Conservation (phyloP, 2,888 invertebrate genomes). For the Zygothrica quintamaculata region DNA sequence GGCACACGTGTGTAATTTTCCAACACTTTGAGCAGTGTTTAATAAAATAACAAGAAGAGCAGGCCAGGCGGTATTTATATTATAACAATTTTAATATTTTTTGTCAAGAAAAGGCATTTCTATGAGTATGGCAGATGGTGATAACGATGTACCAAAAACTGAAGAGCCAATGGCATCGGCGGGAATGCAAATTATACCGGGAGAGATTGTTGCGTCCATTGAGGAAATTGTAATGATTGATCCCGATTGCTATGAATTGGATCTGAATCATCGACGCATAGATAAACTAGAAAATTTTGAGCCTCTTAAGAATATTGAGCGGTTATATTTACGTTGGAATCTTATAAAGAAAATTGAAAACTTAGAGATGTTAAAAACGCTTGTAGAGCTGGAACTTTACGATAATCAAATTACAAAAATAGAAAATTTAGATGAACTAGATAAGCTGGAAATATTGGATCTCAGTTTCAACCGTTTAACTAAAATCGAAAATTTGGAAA, state of each 20-base stretch:
- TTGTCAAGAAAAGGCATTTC: constrained; percentile 13
- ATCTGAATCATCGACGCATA: constrained; percentile 95
- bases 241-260: constrained; percentile 86
- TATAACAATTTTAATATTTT: constrained; percentile 17
- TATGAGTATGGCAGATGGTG: constrained; percentile 68
- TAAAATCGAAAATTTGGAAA: constrained; percentile 92
- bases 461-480: constrained; percentile 97
- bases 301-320: constrained; percentile 89
- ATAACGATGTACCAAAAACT: constrained; percentile 29
- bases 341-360: constrained; percentile 97
- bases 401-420: constrained; percentile 98
- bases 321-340: constrained; percentile 96
- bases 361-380: constrained; percentile 89
- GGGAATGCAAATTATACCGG: constrained; percentile 63
- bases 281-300: constrained; percentile 94
- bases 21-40: constrained; percentile 40
- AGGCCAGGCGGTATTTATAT: constrained; percentile 46
- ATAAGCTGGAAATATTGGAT: constrained; percentile 95
- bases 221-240: constrained; percentile 82
- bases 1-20: background rate
- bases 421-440: constrained; percentile 93
- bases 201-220: constrained; percentile 73
- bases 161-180: constrained; percentile 42
- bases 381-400: constrained; percentile 96
- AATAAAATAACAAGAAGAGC: constrained; percentile 28